Conservation (phyloP, 2,113 vertebrate species). For the Sturnus vulgaris region DNA sequence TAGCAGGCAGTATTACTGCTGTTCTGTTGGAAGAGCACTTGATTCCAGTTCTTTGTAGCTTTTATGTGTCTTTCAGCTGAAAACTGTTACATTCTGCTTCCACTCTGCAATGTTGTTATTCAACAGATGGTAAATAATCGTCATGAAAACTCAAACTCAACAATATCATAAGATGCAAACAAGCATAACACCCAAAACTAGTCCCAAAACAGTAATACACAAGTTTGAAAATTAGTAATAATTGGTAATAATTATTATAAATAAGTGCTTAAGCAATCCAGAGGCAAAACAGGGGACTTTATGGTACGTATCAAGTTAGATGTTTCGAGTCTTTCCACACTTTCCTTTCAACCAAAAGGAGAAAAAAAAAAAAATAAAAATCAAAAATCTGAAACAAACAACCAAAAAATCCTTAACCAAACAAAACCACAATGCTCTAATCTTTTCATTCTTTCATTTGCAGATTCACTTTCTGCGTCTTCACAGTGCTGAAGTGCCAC, state of each 20-base stretch:
- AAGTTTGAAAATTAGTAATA: neutral
- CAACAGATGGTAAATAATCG: neutral
- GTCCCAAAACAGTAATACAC: rapidly evolving
- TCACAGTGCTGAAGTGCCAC: no score
- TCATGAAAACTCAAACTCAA: neutral
- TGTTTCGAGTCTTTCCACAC: neutral
- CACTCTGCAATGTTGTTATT: neutral
- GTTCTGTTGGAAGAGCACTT: neutral
- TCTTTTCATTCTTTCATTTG: neutral
- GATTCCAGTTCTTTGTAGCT: neutral
- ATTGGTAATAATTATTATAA: neutral
- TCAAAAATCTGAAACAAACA: no score
- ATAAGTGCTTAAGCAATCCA: neutral
- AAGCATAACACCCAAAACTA: neutral
- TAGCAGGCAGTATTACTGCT: neutral
- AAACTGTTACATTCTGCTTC: neutral
- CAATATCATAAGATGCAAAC: neutral
- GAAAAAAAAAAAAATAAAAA: no score
- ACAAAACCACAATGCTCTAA: neutral
- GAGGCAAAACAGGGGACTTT: neutral
- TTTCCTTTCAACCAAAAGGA: neutral
- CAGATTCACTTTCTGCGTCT: neutral
- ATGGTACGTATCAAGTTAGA: rapidly evolving
- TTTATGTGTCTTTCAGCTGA: neutral
- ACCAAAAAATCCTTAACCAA: neutral